Percentiles rank a stretch among this genome's conserved stretches.
Conservation (phyloP, 2,113 vertebrate genomes). For the Poeciliopsis retropinna region DNA sequence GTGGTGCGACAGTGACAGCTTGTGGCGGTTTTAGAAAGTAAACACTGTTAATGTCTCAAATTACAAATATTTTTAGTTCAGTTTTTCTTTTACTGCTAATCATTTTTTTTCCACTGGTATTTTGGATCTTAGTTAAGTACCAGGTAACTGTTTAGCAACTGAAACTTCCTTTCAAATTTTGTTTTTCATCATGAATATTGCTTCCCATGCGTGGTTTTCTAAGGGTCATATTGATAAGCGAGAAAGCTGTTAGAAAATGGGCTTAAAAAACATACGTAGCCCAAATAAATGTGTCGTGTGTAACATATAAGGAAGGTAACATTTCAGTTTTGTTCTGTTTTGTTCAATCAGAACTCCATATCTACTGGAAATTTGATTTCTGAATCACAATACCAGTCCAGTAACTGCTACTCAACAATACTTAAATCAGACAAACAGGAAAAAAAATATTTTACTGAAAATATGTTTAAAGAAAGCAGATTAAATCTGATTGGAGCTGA, state of each 20-base stretch:
- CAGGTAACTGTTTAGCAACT: background rate
- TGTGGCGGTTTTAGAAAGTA: slow-evolving; percentile 45
- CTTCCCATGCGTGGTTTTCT: background rate
- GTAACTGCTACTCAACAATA: too few species aligned
- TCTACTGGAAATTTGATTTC: too few species aligned
- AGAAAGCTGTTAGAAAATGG: background rate
- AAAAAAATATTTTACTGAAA: too few species aligned
- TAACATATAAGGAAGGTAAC: background rate
- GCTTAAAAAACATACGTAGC: background rate
- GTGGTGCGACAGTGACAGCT: slow-evolving; percentile 60
- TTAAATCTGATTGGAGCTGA: too few species aligned
- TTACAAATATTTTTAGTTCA: background rate
- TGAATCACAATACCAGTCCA: too few species aligned
- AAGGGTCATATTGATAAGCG: background rate
- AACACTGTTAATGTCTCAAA: background rate
- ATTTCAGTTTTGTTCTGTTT: background rate
- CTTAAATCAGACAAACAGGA: too few species aligned
- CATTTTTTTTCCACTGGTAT: background rate
- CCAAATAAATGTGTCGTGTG: background rate
- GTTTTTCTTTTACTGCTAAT: background rate
- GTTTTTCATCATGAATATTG: background rate
- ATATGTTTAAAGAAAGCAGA: too few species aligned
- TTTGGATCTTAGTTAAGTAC: background rate
- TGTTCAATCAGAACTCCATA: background rate
- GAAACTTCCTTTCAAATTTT: background rate